A percentile compares a stretch with the other conserved stretches of the same genome.
phyloP scores from a whole-genome alignment of 2,113 vertebrate genomes.

The Chauna torquata region DNA sequence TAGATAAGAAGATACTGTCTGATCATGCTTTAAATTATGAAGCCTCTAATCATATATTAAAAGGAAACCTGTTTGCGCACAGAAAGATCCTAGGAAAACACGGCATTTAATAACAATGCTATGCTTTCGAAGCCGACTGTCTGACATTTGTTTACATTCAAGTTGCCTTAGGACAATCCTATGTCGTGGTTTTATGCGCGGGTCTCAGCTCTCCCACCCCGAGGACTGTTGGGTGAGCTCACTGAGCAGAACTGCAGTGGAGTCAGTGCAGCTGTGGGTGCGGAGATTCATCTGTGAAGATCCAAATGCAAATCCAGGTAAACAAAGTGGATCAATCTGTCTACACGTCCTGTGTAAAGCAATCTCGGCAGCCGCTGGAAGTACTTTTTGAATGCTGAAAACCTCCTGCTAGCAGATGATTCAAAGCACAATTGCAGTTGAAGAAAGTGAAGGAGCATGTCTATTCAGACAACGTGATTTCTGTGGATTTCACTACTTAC shows the following conservation, averaged over 20 bases:
- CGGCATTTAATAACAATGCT: neutral
- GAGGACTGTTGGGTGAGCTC: neutral
- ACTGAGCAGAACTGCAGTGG: neutral
- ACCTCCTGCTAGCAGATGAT: neutral
- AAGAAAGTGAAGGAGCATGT: neutral
- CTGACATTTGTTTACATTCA: neutral
- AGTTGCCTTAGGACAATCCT: constrained; percentile 29
- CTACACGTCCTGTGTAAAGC: neutral
- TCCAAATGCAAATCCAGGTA: neutral
- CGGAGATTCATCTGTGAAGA: neutral
- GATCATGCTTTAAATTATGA: constrained; percentile 42
- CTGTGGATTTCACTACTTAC: neutral
- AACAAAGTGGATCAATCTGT: neutral
- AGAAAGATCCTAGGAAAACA: neutral
- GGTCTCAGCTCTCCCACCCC: neutral
- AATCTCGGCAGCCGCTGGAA: neutral
- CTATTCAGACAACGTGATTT: neutral
- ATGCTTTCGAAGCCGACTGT: neutral
- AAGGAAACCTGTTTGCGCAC: neutral
- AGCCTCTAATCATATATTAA: neutral
- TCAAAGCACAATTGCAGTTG: constrained; percentile 13
- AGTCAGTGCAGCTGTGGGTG: neutral
- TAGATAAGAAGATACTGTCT: neutral
- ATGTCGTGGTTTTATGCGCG: neutral
- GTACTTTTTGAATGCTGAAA: neutral